Evolutionary conservation across 1,140 invertebrate species (phyloP).

Genomic region (Tetramorium alpestre): DNA sequence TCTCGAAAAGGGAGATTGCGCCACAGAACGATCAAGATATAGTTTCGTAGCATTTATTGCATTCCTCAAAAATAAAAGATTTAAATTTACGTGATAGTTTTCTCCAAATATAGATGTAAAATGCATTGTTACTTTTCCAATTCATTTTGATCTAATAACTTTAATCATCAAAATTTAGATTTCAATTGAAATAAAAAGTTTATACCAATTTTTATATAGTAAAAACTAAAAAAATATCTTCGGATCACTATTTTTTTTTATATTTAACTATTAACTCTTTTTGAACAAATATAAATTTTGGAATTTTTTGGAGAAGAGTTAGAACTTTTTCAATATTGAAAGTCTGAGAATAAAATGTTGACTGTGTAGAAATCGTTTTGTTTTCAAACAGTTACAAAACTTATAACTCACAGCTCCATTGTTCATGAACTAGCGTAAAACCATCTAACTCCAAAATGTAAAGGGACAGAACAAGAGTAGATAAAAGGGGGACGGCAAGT

Average conservation of each 20-base stretch:
- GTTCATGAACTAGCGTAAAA: not conserved
- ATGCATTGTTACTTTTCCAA: not conserved
- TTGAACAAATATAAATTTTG: not conserved
- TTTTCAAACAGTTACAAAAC: not conserved
- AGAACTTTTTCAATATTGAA: not conserved
- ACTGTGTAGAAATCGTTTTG: not conserved
- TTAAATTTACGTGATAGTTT: not conserved
- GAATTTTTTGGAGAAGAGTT: not conserved
- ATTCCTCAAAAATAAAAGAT: constrained; percentile 28
- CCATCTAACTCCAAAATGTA: not conserved
- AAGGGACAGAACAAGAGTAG: not conserved
- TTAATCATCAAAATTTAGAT: not conserved
- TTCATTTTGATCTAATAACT: not conserved
- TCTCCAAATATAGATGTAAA: not conserved
- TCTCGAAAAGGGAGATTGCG: constrained; percentile 9
- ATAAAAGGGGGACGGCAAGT: not conserved
- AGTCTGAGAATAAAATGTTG: not conserved
- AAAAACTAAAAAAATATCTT: not conserved
- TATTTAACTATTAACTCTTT: not conserved
- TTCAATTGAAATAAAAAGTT: not conserved
- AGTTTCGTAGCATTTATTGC: constrained; percentile 38
- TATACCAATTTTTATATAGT: not conserved
- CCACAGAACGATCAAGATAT: constrained; percentile 16
- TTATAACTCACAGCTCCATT: not conserved
- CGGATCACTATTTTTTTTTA: not conserved